These are phyloP conservation scores for Toxonevra muliebris DNA, from an alignment of 2,888 invertebrate species.

Conservation along the genomic window DNA sequence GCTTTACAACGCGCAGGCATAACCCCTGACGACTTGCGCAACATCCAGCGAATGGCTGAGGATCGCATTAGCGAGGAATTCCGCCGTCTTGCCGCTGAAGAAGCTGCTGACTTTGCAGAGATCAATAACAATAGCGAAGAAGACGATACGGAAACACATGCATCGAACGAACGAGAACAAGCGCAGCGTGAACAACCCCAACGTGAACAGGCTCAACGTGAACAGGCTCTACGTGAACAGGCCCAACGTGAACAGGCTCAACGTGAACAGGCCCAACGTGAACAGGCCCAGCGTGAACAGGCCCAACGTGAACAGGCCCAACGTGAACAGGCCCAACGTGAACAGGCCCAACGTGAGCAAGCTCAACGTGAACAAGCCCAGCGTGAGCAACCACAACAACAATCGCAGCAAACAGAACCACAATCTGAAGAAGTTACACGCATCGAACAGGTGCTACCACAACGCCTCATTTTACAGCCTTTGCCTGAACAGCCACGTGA, in stretches of 20 bases:
- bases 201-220: slow-evolving; percentile 33
- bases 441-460: slow-evolving; percentile 47
- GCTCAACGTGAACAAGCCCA: slow-evolving; percentile 34
- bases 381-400: slow-evolving; percentile 43
- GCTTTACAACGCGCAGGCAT: slow-evolving; percentile 64
- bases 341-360: slow-evolving; percentile 55
- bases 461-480: slow-evolving; percentile 58
- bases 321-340: slow-evolving; percentile 53
- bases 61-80: slow-evolving; percentile 63
- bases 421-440: slow-evolving; percentile 46
- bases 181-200: slow-evolving; percentile 44
- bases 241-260: slow-evolving; percentile 45
- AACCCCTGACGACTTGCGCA: slow-evolving; percentile 63
- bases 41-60: slow-evolving; percentile 65
- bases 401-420: slow-evolving; percentile 38
- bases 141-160: slow-evolving; percentile 34
- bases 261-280: slow-evolving; percentile 44
- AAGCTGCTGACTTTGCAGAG: slow-evolving; percentile 54
- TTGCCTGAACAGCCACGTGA: slow-evolving; percentile 62
- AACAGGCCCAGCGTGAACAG: slow-evolving; percentile 50
- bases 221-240: slow-evolving; percentile 45
- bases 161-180: slow-evolving; percentile 32
- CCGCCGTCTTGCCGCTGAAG: slow-evolving; percentile 59
- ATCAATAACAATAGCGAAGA: slow-evolving; percentile 52
- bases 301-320: slow-evolving; percentile 52